phyloP scores from a whole-genome alignment of 64 coral and sea anemone species.

The Astreopora myriophthalma region DNA sequence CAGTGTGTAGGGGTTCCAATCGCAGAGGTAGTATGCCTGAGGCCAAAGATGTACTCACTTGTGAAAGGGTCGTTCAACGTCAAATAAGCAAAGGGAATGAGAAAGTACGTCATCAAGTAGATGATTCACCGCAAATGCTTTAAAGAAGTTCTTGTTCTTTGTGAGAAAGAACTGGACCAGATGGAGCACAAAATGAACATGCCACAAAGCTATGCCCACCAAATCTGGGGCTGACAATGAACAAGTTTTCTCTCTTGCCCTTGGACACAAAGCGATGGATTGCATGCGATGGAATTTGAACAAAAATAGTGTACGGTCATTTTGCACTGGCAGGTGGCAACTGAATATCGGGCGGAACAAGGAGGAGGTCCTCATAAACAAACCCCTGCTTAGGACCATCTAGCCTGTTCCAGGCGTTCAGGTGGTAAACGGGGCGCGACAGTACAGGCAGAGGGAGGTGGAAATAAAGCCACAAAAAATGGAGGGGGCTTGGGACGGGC shows the following conservation, averaged over 20 bases:
- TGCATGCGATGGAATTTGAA: background rate
- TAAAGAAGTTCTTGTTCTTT: too few species aligned
- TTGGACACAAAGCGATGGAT: slow-evolving; percentile 4
- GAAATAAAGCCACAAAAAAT: too few species aligned
- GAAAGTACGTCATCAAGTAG: background rate
- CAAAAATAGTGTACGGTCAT: background rate
- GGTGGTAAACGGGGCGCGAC: too few species aligned
- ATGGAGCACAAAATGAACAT: too few species aligned
- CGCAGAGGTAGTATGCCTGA: background rate
- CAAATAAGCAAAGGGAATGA: background rate
- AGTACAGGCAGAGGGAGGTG: too few species aligned
- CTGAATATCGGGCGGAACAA: background rate
- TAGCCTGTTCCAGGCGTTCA: too few species aligned
- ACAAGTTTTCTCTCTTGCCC: background rate
- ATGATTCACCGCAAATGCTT: background rate
- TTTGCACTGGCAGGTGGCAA: background rate
- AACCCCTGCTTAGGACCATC: too few species aligned
- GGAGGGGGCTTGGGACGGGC: too few species aligned
- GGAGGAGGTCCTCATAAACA: background rate
- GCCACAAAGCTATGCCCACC: background rate
- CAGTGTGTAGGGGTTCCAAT: too few species aligned
- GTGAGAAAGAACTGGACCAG: too few species aligned
- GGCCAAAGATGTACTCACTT: slow-evolving; percentile 34
- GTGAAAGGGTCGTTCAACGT: too few species aligned
- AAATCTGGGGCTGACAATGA: background rate